A percentile compares a stretch with the other conserved stretches of the same genome.
Evolutionary conservation across 53 echinoderm and acorn worm species (phyloP).

Genomic region (Astropecten irregularis): DNA sequence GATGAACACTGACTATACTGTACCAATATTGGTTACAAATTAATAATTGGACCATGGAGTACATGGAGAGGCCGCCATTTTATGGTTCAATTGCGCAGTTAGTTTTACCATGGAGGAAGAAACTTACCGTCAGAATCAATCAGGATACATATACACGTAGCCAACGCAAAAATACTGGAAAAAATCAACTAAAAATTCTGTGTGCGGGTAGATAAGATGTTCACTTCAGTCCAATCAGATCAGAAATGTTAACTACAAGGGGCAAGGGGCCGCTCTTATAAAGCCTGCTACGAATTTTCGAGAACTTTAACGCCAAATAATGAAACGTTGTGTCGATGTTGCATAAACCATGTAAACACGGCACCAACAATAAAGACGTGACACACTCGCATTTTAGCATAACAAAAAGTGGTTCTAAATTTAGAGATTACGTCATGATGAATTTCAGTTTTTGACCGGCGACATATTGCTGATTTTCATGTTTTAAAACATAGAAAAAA

Average conservation of each 20-base stretch:
- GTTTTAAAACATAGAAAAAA: not conserved
- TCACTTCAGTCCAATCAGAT: not conserved
- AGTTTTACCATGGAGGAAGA: not conserved
- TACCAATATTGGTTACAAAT: no score
- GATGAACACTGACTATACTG: no score
- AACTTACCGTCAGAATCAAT: not conserved
- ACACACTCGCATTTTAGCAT: no score
- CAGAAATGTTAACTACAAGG: not conserved
- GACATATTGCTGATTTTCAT: constrained; percentile 41
- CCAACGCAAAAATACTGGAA: not conserved
- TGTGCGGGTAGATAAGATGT: not conserved
- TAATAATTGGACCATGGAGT: no score
- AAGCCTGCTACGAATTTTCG: not conserved
- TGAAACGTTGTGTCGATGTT: not conserved
- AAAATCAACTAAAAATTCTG: not conserved
- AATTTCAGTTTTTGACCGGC: constrained; percentile 18
- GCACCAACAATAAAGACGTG: no score
- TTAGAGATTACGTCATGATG: constrained; percentile 50
- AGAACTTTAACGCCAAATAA: not conserved
- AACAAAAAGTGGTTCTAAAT: constrained; percentile 2
- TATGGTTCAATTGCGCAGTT: not conserved
- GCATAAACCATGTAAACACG: no score
- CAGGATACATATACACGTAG: not conserved
- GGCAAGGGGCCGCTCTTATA: not conserved
- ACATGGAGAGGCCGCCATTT: no score